A percentile compares a stretch with the other conserved stretches of the same genome.
Evolutionary conservation across 2,797 vertebrate species (phyloP).

Genomic region (Glyptemys insculpta): DNA sequence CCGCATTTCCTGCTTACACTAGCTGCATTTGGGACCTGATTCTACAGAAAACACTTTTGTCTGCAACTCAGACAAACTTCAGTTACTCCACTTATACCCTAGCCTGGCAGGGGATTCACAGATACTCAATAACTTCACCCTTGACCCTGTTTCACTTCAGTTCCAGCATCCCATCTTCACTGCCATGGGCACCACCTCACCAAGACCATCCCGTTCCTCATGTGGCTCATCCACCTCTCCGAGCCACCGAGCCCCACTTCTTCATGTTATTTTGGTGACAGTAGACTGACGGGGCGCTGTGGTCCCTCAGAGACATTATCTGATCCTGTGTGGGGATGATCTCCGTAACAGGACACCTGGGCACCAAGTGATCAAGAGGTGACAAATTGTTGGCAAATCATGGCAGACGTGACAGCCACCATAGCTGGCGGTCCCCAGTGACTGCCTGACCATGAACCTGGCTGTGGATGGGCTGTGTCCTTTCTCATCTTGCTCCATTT

Average conservation of each 20-base stretch:
- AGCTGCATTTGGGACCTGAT: background rate
- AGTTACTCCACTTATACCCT: background rate
- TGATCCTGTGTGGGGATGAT: background rate
- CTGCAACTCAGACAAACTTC: background rate
- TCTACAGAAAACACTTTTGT: background rate
- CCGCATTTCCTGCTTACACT: background rate
- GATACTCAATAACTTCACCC: background rate
- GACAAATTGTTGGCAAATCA: background rate
- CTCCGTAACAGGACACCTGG: background rate
- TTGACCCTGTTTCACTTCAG: background rate
- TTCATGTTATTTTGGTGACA: background rate
- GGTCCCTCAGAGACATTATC: background rate
- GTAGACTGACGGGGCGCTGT: background rate
- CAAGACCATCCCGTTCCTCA: background rate
- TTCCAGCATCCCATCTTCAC: background rate
- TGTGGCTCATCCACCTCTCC: background rate
- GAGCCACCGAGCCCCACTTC: background rate
- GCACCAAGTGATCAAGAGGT: background rate
- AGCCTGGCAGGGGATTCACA: background rate
- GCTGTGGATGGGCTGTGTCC: background rate
- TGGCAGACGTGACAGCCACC: no score
- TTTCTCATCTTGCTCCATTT: background rate
- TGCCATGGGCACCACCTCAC: background rate
- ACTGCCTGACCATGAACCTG: background rate
- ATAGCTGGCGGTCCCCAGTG: background rate